phyloP scores from a whole-genome alignment of 2,888 invertebrate species.

The Cheiracanthium punctorium region DNA sequence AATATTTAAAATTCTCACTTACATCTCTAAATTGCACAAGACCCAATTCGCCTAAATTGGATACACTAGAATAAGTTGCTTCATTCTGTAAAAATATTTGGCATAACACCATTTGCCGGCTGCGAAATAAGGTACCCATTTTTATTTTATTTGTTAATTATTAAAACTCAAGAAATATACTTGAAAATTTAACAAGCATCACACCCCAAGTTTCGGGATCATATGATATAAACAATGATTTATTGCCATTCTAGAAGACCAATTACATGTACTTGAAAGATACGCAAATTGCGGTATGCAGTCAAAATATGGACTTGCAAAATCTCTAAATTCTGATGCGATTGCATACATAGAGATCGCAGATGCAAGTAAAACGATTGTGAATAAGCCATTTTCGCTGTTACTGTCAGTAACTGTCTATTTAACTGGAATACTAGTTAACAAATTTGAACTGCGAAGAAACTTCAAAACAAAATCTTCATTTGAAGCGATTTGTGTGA shows the following conservation, averaged over 20 bases:
- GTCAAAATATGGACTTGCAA: background rate
- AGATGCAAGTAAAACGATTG: no score
- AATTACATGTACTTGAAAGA: background rate
- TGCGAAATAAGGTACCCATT: slow-evolving; percentile 92
- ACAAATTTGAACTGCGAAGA: background rate
- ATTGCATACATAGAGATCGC: no score
- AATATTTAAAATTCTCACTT: no score
- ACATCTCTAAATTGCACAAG: slow-evolving; percentile 93
- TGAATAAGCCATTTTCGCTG: background rate
- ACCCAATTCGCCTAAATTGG: slow-evolving; percentile 94
- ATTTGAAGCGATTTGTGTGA: background rate
- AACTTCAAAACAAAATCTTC: background rate
- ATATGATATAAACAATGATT: slow-evolving; percentile 62
- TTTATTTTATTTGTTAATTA: no score
- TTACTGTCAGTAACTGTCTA: background rate
- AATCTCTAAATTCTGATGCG: no score
- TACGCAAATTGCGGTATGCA: background rate
- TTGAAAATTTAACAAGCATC: background rate
- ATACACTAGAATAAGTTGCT: slow-evolving; percentile 93
- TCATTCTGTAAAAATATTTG: slow-evolving; percentile 97
- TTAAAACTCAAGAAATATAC: background rate
- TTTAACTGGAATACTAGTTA: background rate
- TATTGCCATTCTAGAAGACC: slow-evolving; percentile 38
- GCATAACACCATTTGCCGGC: slow-evolving; percentile 99
- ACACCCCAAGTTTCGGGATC: slow-evolving; percentile 25